A percentile compares a stretch with the other conserved stretches of the same genome.
Evolutionary conservation across 2,113 vertebrate genomes (phyloP).

Genomic region (Halcyon malimbica): DNA sequence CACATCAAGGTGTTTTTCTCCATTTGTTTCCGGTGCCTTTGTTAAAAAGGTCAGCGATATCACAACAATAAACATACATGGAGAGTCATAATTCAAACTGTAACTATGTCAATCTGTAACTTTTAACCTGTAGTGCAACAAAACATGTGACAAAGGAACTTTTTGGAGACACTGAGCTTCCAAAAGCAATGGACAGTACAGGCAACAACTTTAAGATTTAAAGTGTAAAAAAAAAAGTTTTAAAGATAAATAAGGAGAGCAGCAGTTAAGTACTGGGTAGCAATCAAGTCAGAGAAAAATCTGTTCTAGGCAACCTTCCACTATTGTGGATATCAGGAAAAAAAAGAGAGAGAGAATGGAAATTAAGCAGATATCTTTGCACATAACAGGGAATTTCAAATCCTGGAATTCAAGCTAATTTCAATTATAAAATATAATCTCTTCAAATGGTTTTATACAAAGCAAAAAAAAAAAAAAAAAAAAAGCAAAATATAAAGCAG

Average conservation of each 20-base stretch:
- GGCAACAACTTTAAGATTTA: not conserved
- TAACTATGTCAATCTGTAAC: not conserved
- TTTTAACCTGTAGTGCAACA: not conserved
- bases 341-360: not conserved
- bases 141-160: not conserved
- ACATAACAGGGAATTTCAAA: not conserved
- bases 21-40: not conserved
- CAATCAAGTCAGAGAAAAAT: not conserved
- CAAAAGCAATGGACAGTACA: not conserved
- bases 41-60: not conserved
- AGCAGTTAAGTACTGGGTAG: not conserved
- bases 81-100: not conserved
- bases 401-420: not conserved
- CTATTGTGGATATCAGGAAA: not conserved
- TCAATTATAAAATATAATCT: not conserved
- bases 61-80: not conserved
- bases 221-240: not conserved
- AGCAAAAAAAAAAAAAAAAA: not conserved
- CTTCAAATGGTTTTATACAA: not conserved
- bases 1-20: not conserved
- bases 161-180: not conserved
- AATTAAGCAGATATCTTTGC: not conserved
- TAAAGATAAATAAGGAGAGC: not conserved
- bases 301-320: not conserved
- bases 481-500: not conserved